Evolutionary conservation across 1,140 invertebrate genomes (phyloP), one percentile per base, ranked within the genome.

Genomic region (Leptoteleia sp.): DNA sequence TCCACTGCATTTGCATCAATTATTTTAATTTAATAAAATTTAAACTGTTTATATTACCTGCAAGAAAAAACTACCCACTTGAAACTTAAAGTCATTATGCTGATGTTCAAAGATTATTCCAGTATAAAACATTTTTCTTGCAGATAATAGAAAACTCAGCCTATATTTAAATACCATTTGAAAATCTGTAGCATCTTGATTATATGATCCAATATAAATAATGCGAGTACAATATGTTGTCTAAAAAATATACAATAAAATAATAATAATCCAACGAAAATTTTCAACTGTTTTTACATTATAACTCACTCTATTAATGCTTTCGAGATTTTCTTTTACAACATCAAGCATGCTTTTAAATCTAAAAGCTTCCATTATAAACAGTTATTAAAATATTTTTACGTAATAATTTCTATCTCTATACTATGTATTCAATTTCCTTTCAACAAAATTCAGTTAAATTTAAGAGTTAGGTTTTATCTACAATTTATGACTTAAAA

Each of bases 111-210:
- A n/a, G n/a, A n/a, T n/a, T n/a, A n/a, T n/a, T n/a, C n/a, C n/a
- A n/a, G n/a, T n/a, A n/a, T n/a, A n/a, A n/a, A n/a, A n/a, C n/a
- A n/a, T n/a, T n/a, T n/a, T n/a, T n/a, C n/a, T n/a, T n/a, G n/a
- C n/a, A n/a, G n/a, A n/a, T n/a, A n/a, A n/a, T n/a, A n/a, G n/a
- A n/a, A n/a, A n/a, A n/a, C n/a, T n/a, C n/a, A n/a, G n/a, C n/a
- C n/a, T n/a, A n/a, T 47, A 13, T 16, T 47, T 31, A 29, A 25
- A 16, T 48, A 48, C 45, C 27, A 15, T 48, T 33, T 48, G 45
- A 31, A 48, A 48, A 33, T 48, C 27, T 17, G 3, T 7, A 31
- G 27, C 0, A 16, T 12, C 15, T 17, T 48, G 45, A n/a, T 48
- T 31, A 11, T 48, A 48, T 31, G 31, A 12, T 1, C 45, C 45